Base-by-base conservation (phyloP, 2,888 invertebrate species). In the Mesorhabditis sp. region DNA sequence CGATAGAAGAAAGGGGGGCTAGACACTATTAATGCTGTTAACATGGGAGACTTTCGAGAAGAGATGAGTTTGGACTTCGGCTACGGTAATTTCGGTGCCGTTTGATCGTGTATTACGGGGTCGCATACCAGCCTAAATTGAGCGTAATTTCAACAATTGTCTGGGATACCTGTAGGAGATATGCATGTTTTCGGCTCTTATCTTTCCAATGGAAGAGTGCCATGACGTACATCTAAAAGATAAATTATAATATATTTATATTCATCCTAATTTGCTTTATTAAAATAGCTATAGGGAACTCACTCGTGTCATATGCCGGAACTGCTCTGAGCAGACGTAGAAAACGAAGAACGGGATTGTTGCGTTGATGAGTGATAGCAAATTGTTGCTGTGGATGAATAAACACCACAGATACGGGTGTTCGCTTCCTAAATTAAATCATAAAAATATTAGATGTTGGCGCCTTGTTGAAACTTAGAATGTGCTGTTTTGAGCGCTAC, bases 261-360 rank as follows among this genome's bases (percentile, higher is more conserved):
- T 50, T 50, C 58, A 50, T 50, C n/a, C 2, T 13, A 50, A n/a
- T 1, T 50, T 50, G 7, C 7, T n/a, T 50, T 13, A 50, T 13
- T n/a, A n/a, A 50, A 50, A 13, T 50, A 13, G 10, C 58, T 28
- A 28, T 28, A 50, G n/a, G 10, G n/a, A 50, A 50, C n/a, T n/a
- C n/a, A 50, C 58, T n/a, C n/a, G 58, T 42, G 80, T 77, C 82
- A 83, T 83, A 69, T 81, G 78, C 6, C 83, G 76, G 74, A 83
- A 83, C 65, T 82, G 82, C 66, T 81, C 75, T 43, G 80, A 80
- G 69, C 80, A 80, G 50, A 78, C 70, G 13, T 81, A 74, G 63
- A 82, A 83, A 6, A 84, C 80, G 68, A 82, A 84, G 71, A 83
- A 84, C 5, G 83, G 83, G 62, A 84, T 81, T 5, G 83, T 82